Conservation (phyloP, 2,797 vertebrate species). For the Artibeus jamaicensis region DNA sequence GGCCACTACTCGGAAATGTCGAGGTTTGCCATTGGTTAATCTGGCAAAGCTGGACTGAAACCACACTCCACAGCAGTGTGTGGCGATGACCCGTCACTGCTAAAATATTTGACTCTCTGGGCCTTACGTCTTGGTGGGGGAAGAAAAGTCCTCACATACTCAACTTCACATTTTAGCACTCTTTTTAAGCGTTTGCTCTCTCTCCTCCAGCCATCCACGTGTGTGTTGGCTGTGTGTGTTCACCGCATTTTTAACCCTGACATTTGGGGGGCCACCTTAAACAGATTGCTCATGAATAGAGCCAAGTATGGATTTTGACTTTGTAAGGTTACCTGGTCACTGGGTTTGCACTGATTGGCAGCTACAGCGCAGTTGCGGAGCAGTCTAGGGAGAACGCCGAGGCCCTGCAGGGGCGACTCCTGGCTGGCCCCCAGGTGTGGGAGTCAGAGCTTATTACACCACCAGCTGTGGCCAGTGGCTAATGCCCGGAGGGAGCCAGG, state of each 20-base stretch:
- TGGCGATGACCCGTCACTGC: not conserved
- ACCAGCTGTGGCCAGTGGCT: not conserved
- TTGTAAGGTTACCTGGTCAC: conserved; percentile 77
- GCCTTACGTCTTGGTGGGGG: not conserved
- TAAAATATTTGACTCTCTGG: not conserved
- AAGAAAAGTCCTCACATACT: not conserved
- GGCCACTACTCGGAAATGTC: not conserved
- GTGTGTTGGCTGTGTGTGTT: not conserved
- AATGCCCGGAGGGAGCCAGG: not conserved
- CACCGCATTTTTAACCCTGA: conserved; percentile 13
- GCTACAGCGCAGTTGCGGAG: not conserved
- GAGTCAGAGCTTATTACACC: not conserved
- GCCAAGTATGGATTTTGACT: conserved; percentile 78
- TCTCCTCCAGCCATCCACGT: not conserved
- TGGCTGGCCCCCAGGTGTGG: not conserved
- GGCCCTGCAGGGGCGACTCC: not conserved
- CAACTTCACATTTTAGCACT: not conserved
- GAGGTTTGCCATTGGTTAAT: conserved; percentile 9
- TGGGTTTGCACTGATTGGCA: conserved; percentile 74
- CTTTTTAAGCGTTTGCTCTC: not conserved
- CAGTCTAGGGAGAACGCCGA: not conserved
- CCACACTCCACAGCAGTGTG: not conserved
- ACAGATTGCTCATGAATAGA: conserved; percentile 66
- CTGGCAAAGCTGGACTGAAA: not conserved
- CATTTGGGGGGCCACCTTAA: conserved; percentile 47